Base-by-base conservation (phyloP, 53 echinoderm and acorn worm genomes). In the Patiria pectinifera region DNA sequence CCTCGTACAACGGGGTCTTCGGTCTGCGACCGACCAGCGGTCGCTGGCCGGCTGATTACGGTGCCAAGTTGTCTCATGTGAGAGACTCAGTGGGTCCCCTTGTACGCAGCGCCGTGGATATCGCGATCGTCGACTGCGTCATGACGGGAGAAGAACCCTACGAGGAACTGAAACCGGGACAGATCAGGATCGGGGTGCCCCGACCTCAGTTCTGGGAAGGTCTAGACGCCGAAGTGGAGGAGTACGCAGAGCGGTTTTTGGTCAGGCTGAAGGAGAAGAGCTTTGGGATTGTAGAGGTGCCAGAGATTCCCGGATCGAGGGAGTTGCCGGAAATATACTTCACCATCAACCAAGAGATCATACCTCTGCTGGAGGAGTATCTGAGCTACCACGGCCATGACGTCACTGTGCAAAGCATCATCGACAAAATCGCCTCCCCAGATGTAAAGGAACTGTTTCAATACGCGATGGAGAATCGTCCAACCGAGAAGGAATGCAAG, bases 31-130 rank as follows among this genome's bases (percentile, higher is more conserved):
- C 89, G 3, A 89, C 89, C 70, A 89, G 80, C 11, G 81, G 89
- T 9, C 89, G 89, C 45, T 89, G 89, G 89, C 89, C 89, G 77
- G 47, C 89, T 25, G 89, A 89, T 47, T 89, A 81, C 49, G 89
- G 89, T 3, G 89, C 48, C 25, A 89, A 89, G 81, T 35, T 89
- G 69, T 12, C 89, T 3, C 89, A 89, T 47, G 21, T 89, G 0
- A 66, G 89, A 11, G 89, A 89, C 26, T 89, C 89, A 23, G 89
- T 89, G 2, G 89, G 89, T 4, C 89, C 89, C 11, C 89, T 89
- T 3, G 69, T 69, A 8, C 61, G 89, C 8, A 89, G 81, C 25
- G 89, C 81, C 69, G 24, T 46, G 22, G 89, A 89, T 13, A 80
- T 89, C 26, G 89, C 89, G 4, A 63, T 89, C 19, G 81, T 89